phyloP scores from a whole-genome alignment of 37 sponge, comb jelly and placozoan species.

The Theonella swinhoei region DNA sequence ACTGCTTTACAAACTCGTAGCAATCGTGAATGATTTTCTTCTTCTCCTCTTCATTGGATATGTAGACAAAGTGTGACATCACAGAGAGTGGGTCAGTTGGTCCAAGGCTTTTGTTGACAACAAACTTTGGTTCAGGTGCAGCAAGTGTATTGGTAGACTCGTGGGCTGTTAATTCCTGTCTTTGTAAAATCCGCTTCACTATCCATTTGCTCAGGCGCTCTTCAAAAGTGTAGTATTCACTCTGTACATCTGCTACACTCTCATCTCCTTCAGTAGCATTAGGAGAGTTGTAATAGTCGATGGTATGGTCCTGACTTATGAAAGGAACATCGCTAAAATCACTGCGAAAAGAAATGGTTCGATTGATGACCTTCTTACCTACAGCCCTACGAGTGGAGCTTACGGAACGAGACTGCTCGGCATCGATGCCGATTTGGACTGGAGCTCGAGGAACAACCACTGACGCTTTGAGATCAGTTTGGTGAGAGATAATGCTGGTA shows the following conservation, averaged over 20 bases:
- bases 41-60: not conserved
- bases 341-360: conserved; percentile 49
- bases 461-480: conserved; percentile 30
- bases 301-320: not conserved
- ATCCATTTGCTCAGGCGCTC: conserved; percentile 55
- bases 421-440: conserved; percentile 44
- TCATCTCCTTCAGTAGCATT: not conserved
- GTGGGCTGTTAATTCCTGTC: not conserved
- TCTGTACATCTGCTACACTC: not conserved
- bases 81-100: not conserved
- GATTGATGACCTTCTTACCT: conserved; percentile 46
- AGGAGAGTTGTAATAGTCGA: not conserved
- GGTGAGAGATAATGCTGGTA: not conserved
- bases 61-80: not conserved
- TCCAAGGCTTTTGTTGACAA: not conserved
- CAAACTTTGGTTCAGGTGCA: not conserved
- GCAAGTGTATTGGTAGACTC: not conserved
- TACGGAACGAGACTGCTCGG: conserved; percentile 28
- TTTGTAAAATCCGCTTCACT: conserved; percentile 20
- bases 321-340: conserved; percentile 35
- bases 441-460: not conserved
- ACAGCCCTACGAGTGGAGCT: conserved; percentile 18
- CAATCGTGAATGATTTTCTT: conserved; percentile 19
- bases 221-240: conserved; percentile 23
- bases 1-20: conserved; percentile 35